Conservation (phyloP, 2,113 vertebrate species). For the Micronisus gabar region DNA sequence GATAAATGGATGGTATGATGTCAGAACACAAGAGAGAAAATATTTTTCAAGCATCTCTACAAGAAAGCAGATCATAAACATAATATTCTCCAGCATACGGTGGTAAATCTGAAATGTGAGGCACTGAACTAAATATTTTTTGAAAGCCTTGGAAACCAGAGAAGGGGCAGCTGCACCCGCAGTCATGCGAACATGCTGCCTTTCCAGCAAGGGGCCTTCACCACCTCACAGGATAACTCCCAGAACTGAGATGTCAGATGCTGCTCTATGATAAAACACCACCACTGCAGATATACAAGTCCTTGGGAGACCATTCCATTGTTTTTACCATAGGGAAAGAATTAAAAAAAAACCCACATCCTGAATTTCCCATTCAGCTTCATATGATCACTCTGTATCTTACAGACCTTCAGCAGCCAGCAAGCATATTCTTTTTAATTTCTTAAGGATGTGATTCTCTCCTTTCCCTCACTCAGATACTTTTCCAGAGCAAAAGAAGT, state of each 20-base stretch:
- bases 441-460: not conserved
- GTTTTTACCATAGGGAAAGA: not conserved
- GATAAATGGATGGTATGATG: not conserved
- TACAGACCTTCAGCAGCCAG: not conserved
- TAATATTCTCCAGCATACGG: not conserved
- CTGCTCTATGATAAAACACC: not conserved
- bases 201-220: not conserved
- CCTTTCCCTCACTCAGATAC: not conserved
- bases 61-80: not conserved
- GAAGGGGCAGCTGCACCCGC: not conserved
- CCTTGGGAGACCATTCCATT: not conserved
- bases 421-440: not conserved
- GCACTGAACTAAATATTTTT: not conserved
- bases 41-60: not conserved
- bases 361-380: not conserved
- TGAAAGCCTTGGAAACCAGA: not conserved
- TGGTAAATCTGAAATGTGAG: not conserved
- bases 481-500: not conserved
- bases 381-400: not conserved
- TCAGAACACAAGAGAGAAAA: not conserved
- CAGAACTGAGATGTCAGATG: not conserved
- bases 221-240: not conserved
- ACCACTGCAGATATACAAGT: not conserved
- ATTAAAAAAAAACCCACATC: not conserved
- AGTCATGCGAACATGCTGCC: fast-evolving